phyloP scores from a whole-genome alignment of 2,113 vertebrate genomes.

The Pangasianodon hypophthalmus region DNA sequence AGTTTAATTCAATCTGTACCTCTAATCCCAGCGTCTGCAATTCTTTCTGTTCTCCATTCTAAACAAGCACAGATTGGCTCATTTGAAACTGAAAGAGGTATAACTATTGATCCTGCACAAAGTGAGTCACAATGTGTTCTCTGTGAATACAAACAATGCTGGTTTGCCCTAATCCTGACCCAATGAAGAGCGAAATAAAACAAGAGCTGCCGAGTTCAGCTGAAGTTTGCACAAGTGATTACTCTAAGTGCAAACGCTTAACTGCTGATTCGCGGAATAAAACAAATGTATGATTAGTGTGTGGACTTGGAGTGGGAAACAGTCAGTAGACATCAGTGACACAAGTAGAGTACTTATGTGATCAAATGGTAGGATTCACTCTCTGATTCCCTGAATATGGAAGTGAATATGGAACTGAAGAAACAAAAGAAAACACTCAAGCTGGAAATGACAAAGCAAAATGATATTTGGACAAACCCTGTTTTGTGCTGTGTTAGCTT shows the following conservation, averaged over 20 bases:
- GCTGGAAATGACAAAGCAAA: slow-evolving; percentile 35
- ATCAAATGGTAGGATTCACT: neutral
- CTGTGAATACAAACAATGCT: slow-evolving; percentile 47
- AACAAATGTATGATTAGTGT: neutral
- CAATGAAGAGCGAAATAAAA: slow-evolving; percentile 8
- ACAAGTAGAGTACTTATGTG: neutral
- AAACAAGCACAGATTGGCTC: slow-evolving; percentile 40
- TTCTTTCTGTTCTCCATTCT: slow-evolving; percentile 40
- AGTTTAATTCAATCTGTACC: slow-evolving; percentile 56
- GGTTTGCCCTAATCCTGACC: slow-evolving; percentile 44
- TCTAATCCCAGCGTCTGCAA: slow-evolving; percentile 45
- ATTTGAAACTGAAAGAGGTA: slow-evolving; percentile 52
- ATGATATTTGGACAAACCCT: slow-evolving; percentile 18
- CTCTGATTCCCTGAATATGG: neutral
- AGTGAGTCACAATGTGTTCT: slow-evolving; percentile 32
- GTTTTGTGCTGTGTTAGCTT: slow-evolving; percentile 3
- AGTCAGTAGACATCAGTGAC: neutral
- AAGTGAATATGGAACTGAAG: slow-evolving; percentile 3
- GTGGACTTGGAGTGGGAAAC: neutral
- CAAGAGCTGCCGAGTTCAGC: slow-evolving; percentile 21
- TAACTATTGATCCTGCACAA: slow-evolving; percentile 53
- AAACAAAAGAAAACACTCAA: neutral
- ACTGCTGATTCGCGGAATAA: slow-evolving; percentile 18
- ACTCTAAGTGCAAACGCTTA: neutral
- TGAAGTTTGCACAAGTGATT: slow-evolving; percentile 4